These are phyloP conservation scores for Lasioglossum lativentre DNA, from an alignment of 2,888 invertebrate species.

Conservation along the genomic window DNA sequence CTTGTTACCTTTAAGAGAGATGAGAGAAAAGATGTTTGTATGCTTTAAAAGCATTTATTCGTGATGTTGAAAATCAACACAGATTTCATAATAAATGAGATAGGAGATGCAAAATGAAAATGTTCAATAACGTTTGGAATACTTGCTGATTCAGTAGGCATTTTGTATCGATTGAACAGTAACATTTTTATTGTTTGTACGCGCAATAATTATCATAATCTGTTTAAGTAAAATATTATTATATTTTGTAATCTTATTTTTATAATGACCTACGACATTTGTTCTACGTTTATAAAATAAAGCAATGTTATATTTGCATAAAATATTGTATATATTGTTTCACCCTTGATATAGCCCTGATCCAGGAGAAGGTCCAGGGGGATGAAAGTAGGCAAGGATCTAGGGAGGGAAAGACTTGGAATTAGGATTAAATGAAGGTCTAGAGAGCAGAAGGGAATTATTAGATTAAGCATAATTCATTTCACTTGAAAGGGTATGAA, in stretches of 20 bases:
- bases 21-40: slow-evolving; percentile 3
- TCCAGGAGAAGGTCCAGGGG: background rate
- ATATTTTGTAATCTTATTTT: slow-evolving; percentile 79
- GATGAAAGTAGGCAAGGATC: too few species aligned
- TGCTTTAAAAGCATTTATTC: slow-evolving; percentile 24
- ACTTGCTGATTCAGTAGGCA: slow-evolving; percentile 41
- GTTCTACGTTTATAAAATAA: slow-evolving; percentile 77
- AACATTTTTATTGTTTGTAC: slow-evolving; percentile 64
- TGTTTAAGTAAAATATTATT: slow-evolving; percentile 68
- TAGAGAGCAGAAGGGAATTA: too few species aligned
- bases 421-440: too few species aligned
- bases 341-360: background rate
- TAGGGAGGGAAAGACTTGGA: too few species aligned
- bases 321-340: background rate
- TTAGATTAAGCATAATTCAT: too few species aligned
- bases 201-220: slow-evolving; percentile 65
- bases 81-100: slow-evolving; percentile 38
- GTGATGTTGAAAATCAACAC: slow-evolving; percentile 24
- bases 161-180: slow-evolving; percentile 59
- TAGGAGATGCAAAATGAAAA: slow-evolving; percentile 1
- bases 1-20: slow-evolving; percentile 33
- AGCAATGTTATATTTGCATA: slow-evolving; percentile 71
- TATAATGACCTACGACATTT: slow-evolving; percentile 74
- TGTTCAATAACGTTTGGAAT: slow-evolving; percentile 6
- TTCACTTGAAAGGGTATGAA: too few species aligned